Evolutionary conservation across 2,113 vertebrate genomes (phyloP).

Genomic region (Sphaerodactylus townsendi): DNA sequence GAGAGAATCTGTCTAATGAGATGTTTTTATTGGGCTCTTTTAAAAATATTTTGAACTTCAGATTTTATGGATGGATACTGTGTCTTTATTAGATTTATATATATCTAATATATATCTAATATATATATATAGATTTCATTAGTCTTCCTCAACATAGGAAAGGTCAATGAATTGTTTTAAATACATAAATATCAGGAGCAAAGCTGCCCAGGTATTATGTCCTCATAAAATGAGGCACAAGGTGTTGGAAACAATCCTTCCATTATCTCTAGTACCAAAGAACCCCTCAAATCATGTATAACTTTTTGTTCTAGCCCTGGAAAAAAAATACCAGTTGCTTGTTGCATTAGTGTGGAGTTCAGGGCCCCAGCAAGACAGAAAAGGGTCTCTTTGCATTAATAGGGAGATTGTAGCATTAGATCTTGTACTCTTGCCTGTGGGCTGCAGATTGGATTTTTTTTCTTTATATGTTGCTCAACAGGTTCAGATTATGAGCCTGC

Average conservation of each 20-base stretch:
- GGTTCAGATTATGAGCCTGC: background rate
- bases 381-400: background rate
- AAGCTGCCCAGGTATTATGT: background rate
- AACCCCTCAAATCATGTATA: background rate
- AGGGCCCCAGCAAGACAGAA: background rate
- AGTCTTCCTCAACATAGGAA: too few species aligned
- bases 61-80: too few species aligned
- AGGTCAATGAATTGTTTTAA: too few species aligned
- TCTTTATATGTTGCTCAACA: background rate
- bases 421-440: background rate
- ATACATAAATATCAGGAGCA: background rate
- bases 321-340: too few species aligned
- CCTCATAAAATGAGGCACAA: background rate
- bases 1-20: too few species aligned
- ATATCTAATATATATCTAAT: too few species aligned
- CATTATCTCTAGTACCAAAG: background rate
- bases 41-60: too few species aligned
- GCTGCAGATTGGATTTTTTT: background rate
- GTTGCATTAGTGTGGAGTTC: background rate
- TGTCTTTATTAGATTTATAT: too few species aligned
- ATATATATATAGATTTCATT: too few species aligned
- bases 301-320: background rate
- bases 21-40: too few species aligned
- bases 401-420: background rate
- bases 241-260: background rate